These are phyloP conservation scores for Timema cristinae DNA, from an alignment of 2,888 invertebrate genomes.

Conservation along the genomic window DNA sequence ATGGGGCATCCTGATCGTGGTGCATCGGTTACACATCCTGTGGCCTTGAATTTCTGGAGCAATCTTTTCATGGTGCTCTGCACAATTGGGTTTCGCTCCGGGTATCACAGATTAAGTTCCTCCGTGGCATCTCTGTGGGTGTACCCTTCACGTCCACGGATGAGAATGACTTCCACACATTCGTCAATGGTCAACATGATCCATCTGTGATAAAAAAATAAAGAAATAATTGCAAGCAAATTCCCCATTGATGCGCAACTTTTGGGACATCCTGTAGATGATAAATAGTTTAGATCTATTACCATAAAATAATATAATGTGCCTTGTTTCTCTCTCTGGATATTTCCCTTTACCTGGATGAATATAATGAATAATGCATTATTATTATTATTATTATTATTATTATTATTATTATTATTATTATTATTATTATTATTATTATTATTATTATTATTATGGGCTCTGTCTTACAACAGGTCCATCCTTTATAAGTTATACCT, in stretches of 20 bases:
- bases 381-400: no score
- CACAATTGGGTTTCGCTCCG: not conserved
- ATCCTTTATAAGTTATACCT: no score
- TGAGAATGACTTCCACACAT: not conserved
- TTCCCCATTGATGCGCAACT: not conserved
- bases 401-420: no score
- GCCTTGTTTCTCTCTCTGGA: no score
- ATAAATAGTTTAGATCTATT: not conserved
- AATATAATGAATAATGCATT: no score
- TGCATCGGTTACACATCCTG: conserved; percentile 1
- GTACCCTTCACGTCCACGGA: not conserved
- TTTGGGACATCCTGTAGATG: not conserved
- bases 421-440: no score
- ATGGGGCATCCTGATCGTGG: not conserved
- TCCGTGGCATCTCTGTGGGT: not conserved
- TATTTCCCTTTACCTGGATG: no score
- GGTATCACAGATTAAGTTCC: not conserved
- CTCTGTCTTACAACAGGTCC: no score
- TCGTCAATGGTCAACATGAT: conserved; percentile 1
- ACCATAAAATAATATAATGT: not conserved
- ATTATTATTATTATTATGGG: no score
- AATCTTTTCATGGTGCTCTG: not conserved
- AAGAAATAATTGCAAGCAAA: no score
- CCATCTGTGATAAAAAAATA: not conserved
- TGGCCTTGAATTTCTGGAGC: not conserved